Evolutionary conservation across 53 echinoderm and acorn worm species (phyloP).

Genomic region (Apostichopus leukothele): DNA sequence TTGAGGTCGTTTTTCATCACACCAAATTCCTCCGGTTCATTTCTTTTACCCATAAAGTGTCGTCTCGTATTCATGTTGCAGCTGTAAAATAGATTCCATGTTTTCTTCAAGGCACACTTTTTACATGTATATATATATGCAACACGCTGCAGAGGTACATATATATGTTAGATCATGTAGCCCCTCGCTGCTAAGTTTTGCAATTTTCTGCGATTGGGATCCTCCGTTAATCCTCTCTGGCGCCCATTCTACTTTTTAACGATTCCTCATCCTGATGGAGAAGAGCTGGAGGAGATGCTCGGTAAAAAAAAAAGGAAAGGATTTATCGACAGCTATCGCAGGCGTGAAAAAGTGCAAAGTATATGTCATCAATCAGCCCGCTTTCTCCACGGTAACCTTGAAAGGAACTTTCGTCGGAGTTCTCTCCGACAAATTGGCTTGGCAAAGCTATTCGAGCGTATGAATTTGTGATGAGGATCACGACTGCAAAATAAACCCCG

Average conservation of each 20-base stretch:
- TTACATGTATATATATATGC: no score
- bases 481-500: neutral
- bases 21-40: no score
- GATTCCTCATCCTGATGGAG: neutral
- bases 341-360: slow-evolving; percentile 1
- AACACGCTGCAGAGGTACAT: no score
- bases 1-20: no score
- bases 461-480: slow-evolving; percentile 27
- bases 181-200: no score
- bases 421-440: slow-evolving; percentile 21
- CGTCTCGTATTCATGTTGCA: no score
- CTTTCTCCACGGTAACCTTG: slow-evolving; percentile 10
- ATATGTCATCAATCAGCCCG: neutral
- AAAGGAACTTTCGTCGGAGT: slow-evolving; percentile 7
- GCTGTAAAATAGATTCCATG: no score
- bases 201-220: neutral
- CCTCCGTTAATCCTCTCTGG: slow-evolving; percentile 26
- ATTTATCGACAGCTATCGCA: neutral
- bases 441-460: neutral
- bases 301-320: neutral
- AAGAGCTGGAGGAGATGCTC: neutral
- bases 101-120: no score
- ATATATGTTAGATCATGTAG: no score
- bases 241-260: neutral
- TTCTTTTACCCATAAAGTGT: no score